Percentiles rank a stretch among this genome's conserved stretches.
Evolutionary conservation across 2,888 invertebrate genomes (phyloP).

Genomic region (Dicycla oo): DNA sequence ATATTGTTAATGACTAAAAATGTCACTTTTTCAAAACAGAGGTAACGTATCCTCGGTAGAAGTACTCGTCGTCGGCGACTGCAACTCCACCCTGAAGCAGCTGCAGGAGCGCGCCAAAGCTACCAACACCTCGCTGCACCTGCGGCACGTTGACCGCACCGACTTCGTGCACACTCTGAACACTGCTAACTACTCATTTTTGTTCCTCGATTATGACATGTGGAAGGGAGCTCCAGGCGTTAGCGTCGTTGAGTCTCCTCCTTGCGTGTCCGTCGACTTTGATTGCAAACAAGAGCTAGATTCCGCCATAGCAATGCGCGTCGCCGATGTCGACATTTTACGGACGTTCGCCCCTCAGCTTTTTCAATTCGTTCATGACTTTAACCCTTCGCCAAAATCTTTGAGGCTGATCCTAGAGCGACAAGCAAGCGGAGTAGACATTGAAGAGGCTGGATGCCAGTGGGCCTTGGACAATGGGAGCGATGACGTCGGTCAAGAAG

Average conservation of each 20-base stretch:
- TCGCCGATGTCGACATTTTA: constrained; percentile 30
- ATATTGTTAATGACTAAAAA: background rate
- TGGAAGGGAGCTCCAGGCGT: constrained; percentile 39
- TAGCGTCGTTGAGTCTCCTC: constrained; percentile 41
- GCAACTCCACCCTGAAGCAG: background rate
- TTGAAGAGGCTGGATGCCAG: constrained; percentile 45
- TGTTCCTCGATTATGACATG: constrained; percentile 61
- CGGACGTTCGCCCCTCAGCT: constrained; percentile 27
- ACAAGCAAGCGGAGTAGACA: constrained; percentile 21
- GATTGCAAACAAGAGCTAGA: constrained; percentile 44
- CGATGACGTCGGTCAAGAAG: background rate
- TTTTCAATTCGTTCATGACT: constrained; percentile 32
- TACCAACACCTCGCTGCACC: background rate
- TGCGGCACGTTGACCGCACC: background rate
- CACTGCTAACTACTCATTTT: constrained; percentile 39
- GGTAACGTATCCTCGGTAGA: background rate
- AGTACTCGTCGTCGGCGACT: constrained; percentile 7
- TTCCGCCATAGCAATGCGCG: constrained; percentile 46
- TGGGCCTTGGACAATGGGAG: background rate
- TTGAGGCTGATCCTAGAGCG: constrained; percentile 39
- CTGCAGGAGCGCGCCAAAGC: background rate
- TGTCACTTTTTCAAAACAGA: background rate
- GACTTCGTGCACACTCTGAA: constrained; percentile 1
- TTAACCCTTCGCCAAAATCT: constrained; percentile 22
- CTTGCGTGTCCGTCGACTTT: constrained; percentile 13